Evolutionary conservation across 2,888 invertebrate genomes (phyloP), one percentile per base, ranked within the genome.

Genomic region (Diadegma fenestrale): DNA sequence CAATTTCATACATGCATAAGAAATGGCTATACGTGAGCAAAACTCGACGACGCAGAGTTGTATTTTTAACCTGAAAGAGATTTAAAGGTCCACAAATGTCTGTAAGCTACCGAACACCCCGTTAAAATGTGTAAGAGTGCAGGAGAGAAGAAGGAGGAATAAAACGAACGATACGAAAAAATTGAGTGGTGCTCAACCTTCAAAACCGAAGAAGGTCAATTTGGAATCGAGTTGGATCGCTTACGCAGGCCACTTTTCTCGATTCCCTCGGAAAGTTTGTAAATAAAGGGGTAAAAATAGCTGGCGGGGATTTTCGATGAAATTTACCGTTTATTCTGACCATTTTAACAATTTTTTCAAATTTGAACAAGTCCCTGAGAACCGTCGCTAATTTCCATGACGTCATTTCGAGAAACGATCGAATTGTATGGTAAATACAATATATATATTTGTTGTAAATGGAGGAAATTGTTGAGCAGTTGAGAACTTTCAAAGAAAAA

Each of bases 21-120:
- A 63, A 22, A 26, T 26, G 51, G 14, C 45, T 69, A 30, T 22
- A 51, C 37, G 37, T 61, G 33, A 45, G 19, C 41, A 22, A 22
- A 37, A 51, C 58, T 66, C 81, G 82, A 85, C 85, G 78, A 83
- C 75, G 79, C 80, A 82, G 86, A 85, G 37, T 37, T 86, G 88
- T 91, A 91, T 91, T 91, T 91, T 91, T 91, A 91, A 91, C 91
- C 86, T 86, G 82, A 63, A 76, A 84, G 82, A 88, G 81, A 87
- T 87, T 86, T 85, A 87, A 88, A 88, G 87, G 85, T 81, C 86
- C 84, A 72, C 76, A 84, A 77, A 80, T 79, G 77, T 77, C 68
- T 72, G 72, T 80, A 54, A 64, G 71, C 79, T 58, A 71, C 80
- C 76, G 86, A 77, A 84, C 63, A 41, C 37, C 41, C 58, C 45